phyloP scores from a whole-genome alignment of 2,888 invertebrate species.

The Automeris io region DNA sequence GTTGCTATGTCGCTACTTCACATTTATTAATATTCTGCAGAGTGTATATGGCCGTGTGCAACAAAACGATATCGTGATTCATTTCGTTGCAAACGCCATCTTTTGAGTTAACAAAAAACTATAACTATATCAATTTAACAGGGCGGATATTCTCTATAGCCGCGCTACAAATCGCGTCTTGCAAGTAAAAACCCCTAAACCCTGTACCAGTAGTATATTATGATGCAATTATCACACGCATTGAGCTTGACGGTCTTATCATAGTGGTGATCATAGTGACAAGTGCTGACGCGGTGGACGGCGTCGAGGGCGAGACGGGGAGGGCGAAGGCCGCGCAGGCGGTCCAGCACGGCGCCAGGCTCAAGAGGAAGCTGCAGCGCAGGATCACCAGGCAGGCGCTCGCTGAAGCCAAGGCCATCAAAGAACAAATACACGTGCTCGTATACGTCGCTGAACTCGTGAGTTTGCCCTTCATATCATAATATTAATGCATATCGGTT shows the following conservation, averaged over 20 bases:
- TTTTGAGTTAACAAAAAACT: too few relatives aligned
- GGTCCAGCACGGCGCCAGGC: slow-evolving; percentile 86
- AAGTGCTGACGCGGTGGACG: slow-evolving; percentile 42
- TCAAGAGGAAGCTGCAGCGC: slow-evolving; percentile 86
- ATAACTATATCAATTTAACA: too few relatives aligned
- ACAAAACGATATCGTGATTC: too few relatives aligned
- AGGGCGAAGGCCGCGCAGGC: slow-evolving; percentile 82
- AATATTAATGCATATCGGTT: too few relatives aligned
- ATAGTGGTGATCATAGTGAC: slow-evolving; percentile 69
- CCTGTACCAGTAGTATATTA: background rate
- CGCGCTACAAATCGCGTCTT: too few relatives aligned
- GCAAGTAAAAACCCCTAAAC: too few relatives aligned
- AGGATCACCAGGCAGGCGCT: slow-evolving; percentile 86
- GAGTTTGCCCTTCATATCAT: slow-evolving; percentile 40
- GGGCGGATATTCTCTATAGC: too few relatives aligned
- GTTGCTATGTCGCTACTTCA: too few relatives aligned
- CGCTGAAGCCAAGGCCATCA: slow-evolving; percentile 87
- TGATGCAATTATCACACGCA: slow-evolving; percentile 1
- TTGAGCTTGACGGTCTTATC: slow-evolving; percentile 21
- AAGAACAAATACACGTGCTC: slow-evolving; percentile 87
- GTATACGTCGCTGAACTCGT: slow-evolving; percentile 88
- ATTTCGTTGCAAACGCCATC: too few relatives aligned
- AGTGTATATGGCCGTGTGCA: too few relatives aligned
- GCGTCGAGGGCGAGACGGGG: slow-evolving; percentile 39
- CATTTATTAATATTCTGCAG: too few relatives aligned